Conservation (phyloP, 1,140 invertebrate genomes). For the Bombus superbus region DNA sequence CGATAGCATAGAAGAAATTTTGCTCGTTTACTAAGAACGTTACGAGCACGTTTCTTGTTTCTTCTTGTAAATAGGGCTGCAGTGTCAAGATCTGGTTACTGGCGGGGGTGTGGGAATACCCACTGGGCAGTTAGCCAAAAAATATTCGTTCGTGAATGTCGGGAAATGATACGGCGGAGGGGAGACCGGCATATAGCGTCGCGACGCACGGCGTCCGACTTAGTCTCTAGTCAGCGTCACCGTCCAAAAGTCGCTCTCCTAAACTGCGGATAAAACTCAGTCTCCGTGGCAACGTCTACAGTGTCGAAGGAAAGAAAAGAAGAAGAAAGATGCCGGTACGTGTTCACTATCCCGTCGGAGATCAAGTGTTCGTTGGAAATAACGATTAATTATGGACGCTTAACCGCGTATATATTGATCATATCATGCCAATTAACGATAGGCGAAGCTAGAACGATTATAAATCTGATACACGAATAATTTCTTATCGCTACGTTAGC, state of each 20-base stretch:
- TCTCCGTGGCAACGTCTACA: constrained; percentile 32
- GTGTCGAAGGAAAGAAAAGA: constrained; percentile 14
- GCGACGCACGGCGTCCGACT: constrained; percentile 77
- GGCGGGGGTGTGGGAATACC: constrained; percentile 79
- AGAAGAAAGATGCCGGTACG: constrained; percentile 77
- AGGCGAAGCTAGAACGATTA: not conserved
- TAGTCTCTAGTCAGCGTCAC: constrained; percentile 77
- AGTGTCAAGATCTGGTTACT: constrained; percentile 71
- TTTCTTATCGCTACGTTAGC: not conserved
- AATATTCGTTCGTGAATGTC: constrained; percentile 74
- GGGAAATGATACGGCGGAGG: constrained; percentile 71
- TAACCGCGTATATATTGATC: not conserved
- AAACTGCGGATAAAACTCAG: constrained; percentile 22
- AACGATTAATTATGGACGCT: not conserved
- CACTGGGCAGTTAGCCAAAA: constrained; percentile 77
- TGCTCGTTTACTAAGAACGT: not conserved
- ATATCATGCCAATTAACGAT: not conserved
- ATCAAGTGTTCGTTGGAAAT: not conserved
- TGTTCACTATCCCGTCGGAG: constrained; percentile 34
- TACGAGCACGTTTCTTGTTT: constrained; percentile 16
- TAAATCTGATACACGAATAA: not conserved
- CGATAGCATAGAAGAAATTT: not conserved
- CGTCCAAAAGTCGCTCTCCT: constrained; percentile 70
- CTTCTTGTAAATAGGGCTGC: constrained; percentile 57
- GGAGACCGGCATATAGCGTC: constrained; percentile 81